Conservation (phyloP, 2,888 invertebrate species). For the Neoascia interrupta region DNA sequence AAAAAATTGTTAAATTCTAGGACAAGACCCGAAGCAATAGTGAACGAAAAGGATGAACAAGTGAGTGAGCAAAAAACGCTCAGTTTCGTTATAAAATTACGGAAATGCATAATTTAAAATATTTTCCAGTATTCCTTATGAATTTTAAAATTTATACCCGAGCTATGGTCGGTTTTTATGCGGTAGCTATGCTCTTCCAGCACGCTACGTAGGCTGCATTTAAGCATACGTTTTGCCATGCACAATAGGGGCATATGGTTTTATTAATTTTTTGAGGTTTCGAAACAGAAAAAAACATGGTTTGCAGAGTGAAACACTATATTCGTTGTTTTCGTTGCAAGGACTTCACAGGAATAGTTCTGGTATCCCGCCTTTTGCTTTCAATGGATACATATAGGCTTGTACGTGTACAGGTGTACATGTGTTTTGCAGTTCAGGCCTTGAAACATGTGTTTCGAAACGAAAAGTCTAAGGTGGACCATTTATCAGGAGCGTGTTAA, state of each 20-base stretch:
- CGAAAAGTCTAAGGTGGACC: too few species aligned
- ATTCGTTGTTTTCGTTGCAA: too few species aligned
- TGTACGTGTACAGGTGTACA: too few species aligned
- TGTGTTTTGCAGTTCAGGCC: too few species aligned
- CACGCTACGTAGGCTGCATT: slow-evolving; percentile 41
- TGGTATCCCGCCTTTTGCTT: too few species aligned
- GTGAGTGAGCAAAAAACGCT: slow-evolving; percentile 18
- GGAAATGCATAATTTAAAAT: slow-evolving; percentile 69
- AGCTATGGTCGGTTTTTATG: neutral
- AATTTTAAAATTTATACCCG: slow-evolving; percentile 65
- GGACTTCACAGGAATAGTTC: too few species aligned
- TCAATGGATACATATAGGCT: too few species aligned
- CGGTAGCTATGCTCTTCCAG: neutral
- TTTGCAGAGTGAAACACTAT: too few species aligned
- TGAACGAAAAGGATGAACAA: slow-evolving; percentile 15
- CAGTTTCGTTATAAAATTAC: slow-evolving; percentile 63
- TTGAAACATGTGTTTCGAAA: too few species aligned
- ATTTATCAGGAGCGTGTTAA: too few species aligned
- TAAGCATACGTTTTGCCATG: slow-evolving; percentile 35
- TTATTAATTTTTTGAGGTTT: slow-evolving; percentile 60
- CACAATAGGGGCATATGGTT: slow-evolving; percentile 60
- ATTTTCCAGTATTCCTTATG: slow-evolving; percentile 66
- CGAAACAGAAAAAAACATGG: slow-evolving; percentile 34
- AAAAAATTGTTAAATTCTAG: too few species aligned
- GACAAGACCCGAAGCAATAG: slow-evolving; percentile 15